Evolutionary conservation across 2,797 vertebrate genomes (phyloP), one percentile per base, ranked within the genome.

Genomic region (Oreonectes daqikongensis): DNA sequence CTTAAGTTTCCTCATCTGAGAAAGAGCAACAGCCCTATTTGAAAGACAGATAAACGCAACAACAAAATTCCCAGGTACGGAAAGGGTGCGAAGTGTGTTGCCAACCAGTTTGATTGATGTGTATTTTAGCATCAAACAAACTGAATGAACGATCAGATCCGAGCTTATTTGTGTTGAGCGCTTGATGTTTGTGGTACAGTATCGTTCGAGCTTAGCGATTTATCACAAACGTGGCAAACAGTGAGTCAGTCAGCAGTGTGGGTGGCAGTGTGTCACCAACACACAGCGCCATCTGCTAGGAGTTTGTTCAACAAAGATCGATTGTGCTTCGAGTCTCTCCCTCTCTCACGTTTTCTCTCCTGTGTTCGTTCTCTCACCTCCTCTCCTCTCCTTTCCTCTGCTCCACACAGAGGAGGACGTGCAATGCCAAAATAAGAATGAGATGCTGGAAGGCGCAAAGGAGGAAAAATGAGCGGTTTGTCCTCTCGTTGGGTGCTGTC

Each of bases 221-320:
- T 83, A 81, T 83, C 80, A 82, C 81, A 82, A 81, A 82, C 57
- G 79, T 80, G 81, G 82, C 84, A 84, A 83, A 82, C 80, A 82
- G 80, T 83, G 86, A 85, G 82, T 85, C 86, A 87, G 84, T 84
- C 81, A 83, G 83, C 75, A 82, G 79, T 77, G 84, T 87, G 84
- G 86, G 86, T 83, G 86, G 83, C 81, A 78, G 77, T 72, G 80
- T 81, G 83, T 84, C 83, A 80, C 81, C 82, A 84, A 84, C 80
- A 78, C 80, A 70, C 77, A 68, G 78, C 73, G 84, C 86, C 86
- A 86, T 88, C 86, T 88, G 86, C 82, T 86, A 80, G 50, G 81
- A 84, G 83, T 88, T 88, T 86, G 77, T 84, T 86, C 81, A 85
- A 88, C 87, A 88, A 86, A 85, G 85, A 86, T 84, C 75, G 81